phyloP scores from a whole-genome alignment of 2,797 vertebrate species.

The Hyperoplus immaculatus region DNA sequence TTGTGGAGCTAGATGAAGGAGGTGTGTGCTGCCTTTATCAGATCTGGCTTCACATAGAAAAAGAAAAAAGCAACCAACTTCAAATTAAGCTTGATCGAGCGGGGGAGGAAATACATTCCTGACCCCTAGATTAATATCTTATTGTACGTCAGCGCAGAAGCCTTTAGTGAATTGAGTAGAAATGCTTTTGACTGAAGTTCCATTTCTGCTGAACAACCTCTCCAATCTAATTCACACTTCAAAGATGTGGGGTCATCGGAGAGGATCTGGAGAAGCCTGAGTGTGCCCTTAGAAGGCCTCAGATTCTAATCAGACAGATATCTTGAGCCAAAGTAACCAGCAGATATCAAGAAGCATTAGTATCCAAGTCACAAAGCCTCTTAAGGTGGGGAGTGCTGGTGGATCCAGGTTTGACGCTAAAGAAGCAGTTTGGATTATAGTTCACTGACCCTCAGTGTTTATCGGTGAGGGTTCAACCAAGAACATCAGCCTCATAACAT shows the following conservation, averaged over 20 bases:
- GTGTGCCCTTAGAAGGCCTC: conserved; percentile 68
- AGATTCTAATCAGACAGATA: conserved; percentile 66
- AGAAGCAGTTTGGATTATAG: conserved; percentile 22
- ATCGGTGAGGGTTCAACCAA: not conserved
- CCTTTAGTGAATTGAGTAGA: conserved; percentile 69
- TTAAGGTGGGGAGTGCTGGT: conserved; percentile 6
- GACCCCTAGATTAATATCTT: conserved; percentile 74
- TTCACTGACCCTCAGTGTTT: conserved; percentile 4
- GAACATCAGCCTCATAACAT: not conserved
- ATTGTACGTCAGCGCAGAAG: conserved; percentile 58
- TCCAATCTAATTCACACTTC: conserved; percentile 69
- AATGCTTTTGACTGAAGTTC: conserved; percentile 70
- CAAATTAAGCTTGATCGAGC: conserved; percentile 73
- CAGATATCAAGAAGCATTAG: conserved; percentile 61
- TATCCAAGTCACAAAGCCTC: conserved; percentile 44
- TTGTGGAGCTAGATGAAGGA: conserved; percentile 53
- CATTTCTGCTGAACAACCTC: conserved; percentile 54
- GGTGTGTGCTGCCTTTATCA: conserved; percentile 72
- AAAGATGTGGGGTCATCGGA: conserved; percentile 68
- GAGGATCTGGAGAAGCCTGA: conserved; percentile 53
- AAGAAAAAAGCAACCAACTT: conserved; percentile 53
- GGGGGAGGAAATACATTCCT: conserved; percentile 77
- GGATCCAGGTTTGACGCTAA: conserved; percentile 42
- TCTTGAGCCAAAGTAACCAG: conserved; percentile 61
- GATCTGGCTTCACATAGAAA: conserved; percentile 76